These are phyloP conservation scores for Nephrotoma flavescens DNA, from an alignment of 2,888 invertebrate species.

Conservation along the genomic window DNA sequence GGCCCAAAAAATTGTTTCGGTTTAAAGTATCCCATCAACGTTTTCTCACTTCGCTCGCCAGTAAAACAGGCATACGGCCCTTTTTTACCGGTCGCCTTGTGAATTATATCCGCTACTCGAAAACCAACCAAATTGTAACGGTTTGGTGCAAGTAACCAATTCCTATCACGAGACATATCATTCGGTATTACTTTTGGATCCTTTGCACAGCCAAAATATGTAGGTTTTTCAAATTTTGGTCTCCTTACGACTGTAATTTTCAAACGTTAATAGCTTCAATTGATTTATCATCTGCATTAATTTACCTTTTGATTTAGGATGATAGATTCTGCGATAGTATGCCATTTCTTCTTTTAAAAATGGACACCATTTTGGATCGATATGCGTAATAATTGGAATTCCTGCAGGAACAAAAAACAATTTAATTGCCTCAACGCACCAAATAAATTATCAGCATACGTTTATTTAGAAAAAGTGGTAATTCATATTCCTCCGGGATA, in stretches of 20 bases:
- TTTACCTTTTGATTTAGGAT: neutral
- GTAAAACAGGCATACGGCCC: neutral
- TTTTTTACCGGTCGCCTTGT: neutral
- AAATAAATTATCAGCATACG: neutral
- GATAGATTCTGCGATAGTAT: neutral
- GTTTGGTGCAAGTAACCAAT: neutral
- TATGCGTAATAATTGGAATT: neutral
- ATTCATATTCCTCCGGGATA: slow-evolving; percentile 1
- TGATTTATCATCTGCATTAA: neutral
- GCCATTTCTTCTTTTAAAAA: neutral
- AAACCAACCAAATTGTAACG: neutral
- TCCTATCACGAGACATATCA: neutral
- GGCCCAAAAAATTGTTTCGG: neutral
- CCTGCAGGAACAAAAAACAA: neutral
- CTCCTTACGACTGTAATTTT: neutral
- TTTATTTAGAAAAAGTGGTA: neutral
- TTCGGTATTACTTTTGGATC: neutral
- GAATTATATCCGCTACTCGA: neutral
- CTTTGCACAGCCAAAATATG: neutral
- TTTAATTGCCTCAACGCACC: neutral
- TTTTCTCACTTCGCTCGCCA: neutral
- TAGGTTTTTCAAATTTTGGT: neutral
- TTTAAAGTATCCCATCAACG: neutral
- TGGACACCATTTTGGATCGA: neutral
- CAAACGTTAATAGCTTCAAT: neutral